Evolutionary conservation across 2,888 invertebrate genomes (phyloP).

Genomic region (Itoplectis maculator): DNA sequence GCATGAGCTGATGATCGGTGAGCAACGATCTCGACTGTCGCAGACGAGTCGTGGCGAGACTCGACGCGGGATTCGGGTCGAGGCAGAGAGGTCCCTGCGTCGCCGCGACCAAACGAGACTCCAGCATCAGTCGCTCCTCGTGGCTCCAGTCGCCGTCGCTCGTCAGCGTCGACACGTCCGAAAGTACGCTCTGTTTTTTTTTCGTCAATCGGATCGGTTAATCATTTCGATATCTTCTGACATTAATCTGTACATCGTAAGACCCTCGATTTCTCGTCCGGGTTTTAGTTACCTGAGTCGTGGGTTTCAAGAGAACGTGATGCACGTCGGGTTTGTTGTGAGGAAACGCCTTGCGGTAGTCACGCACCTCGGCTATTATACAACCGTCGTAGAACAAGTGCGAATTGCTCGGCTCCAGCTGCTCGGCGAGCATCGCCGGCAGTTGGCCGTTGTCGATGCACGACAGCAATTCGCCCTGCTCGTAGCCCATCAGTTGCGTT

Average conservation of each 20-base stretch:
- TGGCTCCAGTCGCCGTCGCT: conserved; percentile 87
- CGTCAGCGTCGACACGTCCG: conserved; percentile 82
- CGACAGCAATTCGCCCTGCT: conserved; percentile 94
- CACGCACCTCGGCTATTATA: conserved; percentile 95
- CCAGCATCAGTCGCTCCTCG: conserved; percentile 91
- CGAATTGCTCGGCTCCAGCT: conserved; percentile 93
- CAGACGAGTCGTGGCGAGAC: conserved; percentile 90
- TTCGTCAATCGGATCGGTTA: not conserved
- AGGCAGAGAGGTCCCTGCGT: conserved; percentile 95
- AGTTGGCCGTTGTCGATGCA: conserved; percentile 96
- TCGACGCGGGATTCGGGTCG: conserved; percentile 94
- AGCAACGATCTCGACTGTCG: conserved; percentile 91
- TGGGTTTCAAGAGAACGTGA: conserved; percentile 94
- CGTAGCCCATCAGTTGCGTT: conserved; percentile 94
- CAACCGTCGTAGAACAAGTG: conserved; percentile 96
- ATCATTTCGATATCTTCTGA: not conserved
- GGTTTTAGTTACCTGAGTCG: conserved; percentile 91
- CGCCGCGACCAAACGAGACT: conserved; percentile 94
- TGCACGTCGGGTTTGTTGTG: conserved; percentile 92
- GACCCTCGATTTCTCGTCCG: not conserved
- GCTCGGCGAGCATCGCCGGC: conserved; percentile 93
- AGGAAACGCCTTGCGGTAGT: conserved; percentile 93
- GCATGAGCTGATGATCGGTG: conserved; percentile 90
- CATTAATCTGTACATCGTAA: not conserved
- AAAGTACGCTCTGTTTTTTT: conserved; percentile 81